Base-by-base conservation (phyloP, 2,888 invertebrate genomes). In the Ectropis crepuscularia region DNA sequence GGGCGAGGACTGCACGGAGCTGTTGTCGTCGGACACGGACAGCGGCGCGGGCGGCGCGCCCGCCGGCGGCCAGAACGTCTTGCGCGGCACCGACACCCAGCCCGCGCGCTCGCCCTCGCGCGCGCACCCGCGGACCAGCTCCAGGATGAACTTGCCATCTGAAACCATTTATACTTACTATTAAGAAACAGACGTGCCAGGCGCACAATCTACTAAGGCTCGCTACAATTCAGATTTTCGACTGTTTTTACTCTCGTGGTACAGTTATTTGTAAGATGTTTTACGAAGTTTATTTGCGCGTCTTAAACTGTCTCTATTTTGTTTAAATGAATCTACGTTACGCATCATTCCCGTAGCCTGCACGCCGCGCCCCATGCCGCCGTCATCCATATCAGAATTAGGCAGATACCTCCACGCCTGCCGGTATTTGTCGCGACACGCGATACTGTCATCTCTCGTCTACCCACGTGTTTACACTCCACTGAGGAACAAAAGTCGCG, bases 71-170 rank as follows among this genome's bases (percentile, higher is more conserved):
- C 97, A 97, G 90, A 96, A 97, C 64, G 96, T 96, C 92, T 97
- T 97, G 80, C 97, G 95, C 69, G 97, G 96, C 76, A 97, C 97
- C 70, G 97, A 97, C 80, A 97, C 96, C 98, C 98, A 98, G 57
- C 97, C 96, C 58, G 96, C 95, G 77, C 96, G 95, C 85, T 97
- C 97, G 67, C 97, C 97, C 74, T 85, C 88, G 58, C 90, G 86
- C 70, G 87, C 96, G 71, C 87, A 81, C 6, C 91, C 91, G 5
- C 92, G 90, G 68, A 92, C 97, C 92, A 98, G 84, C 91, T 98
- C 98, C 93, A 98, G 89, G 79, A 97, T 97, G 87, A 97, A 97
- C 89, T 97, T 97, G 69, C 97, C 98, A 96, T 98, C 97, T 97
- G 87, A 53, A 63, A 71, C 60, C 62, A 46, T 10, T n/a, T n/a